Conservation (phyloP, 2,797 vertebrate species). For the Anguilla anguilla region DNA sequence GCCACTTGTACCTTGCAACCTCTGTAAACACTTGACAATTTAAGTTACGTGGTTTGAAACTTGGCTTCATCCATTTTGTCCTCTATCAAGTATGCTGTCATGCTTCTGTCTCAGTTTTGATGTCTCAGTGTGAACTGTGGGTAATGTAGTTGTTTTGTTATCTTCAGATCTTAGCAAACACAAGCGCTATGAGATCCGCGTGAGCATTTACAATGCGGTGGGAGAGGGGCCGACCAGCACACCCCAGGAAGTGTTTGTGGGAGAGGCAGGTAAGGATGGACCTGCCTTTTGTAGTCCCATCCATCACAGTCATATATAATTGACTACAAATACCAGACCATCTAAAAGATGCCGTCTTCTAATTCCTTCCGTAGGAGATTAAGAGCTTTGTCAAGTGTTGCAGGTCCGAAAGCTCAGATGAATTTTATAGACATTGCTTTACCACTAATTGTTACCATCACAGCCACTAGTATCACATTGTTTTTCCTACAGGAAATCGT, state of each 20-base stretch:
- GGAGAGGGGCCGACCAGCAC: constrained; percentile 88
- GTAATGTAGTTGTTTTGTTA: constrained; percentile 35
- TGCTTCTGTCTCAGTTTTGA: background rate
- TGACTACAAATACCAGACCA: background rate
- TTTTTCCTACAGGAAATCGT: background rate
- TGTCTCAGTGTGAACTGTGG: constrained; percentile 3
- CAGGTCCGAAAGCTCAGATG: background rate
- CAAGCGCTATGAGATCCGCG: constrained; percentile 91
- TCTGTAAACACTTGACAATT: background rate
- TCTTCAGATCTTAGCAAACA: constrained; percentile 88
- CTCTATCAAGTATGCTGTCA: background rate
- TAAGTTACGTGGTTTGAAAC: background rate
- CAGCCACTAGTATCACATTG: background rate
- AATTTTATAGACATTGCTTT: background rate
- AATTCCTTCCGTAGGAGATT: background rate
- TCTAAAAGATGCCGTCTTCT: background rate
- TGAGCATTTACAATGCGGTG: constrained; percentile 92
- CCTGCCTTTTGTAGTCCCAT: background rate
- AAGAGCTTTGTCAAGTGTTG: background rate
- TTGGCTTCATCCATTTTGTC: background rate
- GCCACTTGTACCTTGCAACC: background rate
- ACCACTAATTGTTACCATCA: no score
- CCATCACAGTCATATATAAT: background rate
- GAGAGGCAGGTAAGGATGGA: constrained; percentile 83
- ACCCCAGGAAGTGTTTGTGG: constrained; percentile 94